Base-by-base conservation (phyloP, 2,888 invertebrate genomes). In the Unio delphinus region DNA sequence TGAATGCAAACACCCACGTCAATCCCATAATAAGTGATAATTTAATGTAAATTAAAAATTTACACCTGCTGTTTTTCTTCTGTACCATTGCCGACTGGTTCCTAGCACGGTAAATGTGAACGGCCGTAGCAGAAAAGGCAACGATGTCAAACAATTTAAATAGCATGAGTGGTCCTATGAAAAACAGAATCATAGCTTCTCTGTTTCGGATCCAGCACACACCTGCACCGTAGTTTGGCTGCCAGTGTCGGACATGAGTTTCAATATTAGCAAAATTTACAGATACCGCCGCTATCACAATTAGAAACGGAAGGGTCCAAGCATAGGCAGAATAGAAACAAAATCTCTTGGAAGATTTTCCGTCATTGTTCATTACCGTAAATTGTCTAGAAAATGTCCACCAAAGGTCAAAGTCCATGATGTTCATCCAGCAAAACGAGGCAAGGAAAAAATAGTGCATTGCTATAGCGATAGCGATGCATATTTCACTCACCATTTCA, bases 401-500 rank as follows among this genome's bases (percentile, higher is more conserved):
- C 88, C 93, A 92, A 86, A 93, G 91, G 85, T 94, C 93, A 82
- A 91, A 91, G 0, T 92, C 90, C 86, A 92, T 90, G 4, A 91
- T 89, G 65, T 91, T 90, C 91, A 92, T 91, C 92, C 92, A 92
- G 72, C 90, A 90, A 82, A 92, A 92, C 3, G 92, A 90, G 1
- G 91, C 89, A 69, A 92, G 85, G 82, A 91, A 92, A 75, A 90
- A 88, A 85, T 91, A 92, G 78, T 92, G 92, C 67, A 91, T 90
- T 30, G 89, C 72, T 3, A 91, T 86, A 15, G 90, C 92, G 20
- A 91, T 80, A 2, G 88, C 56, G n/a, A 61, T 67, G 45, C 82
- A 83, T 17, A 61, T 20, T 17, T 4, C 17, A 15, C 54, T 61
- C 2, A 55, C 11, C 11, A 63, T 45, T 20, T 73, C 71, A 1